Evolutionary conservation across 1,140 invertebrate species (phyloP), one percentile per base, ranked within the genome.

Genomic region (Bacillus rossius): DNA sequence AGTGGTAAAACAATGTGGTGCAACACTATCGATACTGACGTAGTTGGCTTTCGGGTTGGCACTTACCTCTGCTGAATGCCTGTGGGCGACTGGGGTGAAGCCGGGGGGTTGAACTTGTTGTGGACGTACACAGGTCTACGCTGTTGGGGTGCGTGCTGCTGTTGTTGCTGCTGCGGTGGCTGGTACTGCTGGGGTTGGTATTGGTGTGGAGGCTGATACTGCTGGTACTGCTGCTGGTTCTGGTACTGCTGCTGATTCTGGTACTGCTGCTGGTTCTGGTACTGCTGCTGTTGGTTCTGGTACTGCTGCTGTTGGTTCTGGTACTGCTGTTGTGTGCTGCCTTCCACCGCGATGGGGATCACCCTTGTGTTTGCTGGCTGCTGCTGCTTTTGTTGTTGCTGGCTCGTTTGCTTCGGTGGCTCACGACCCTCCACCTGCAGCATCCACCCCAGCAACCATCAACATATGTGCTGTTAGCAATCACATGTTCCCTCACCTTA

Each of bases 331-430:
- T 26, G 47, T 25, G 41, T 23, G 8, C 68, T 69, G 43, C 72
- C 73, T 61, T 79, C 78, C 56, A 79, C 56, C 58, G 75, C 74
- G 51, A 79, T 78, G 52, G 78, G 77, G 62, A 79, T 79, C 25
- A 79, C 73, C 48, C 74, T 60, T 19, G 64, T 67, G n/a, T 62
- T 45, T n/a, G 57, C 22, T 67, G 16, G 41, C 3, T 55, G 43
- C 8, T 60, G 25, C 29, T 26, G 42, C 47, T 65, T 34, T 8
- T 60, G 25, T 37, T 26, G 42, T 48, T 65, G 26, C 17, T 8
- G 20, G 26, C 20, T 25, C 26, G 34, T 25, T 17, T 55, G 49
- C 13, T 26, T 60, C 19, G 2, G 48, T 50, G 14, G 19, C 29
- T 47, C 40, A 7, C 29, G 29, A 34, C 29, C 29, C 29, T 34